Evolutionary conservation across 2,113 vertebrate species (phyloP).

Genomic region (Hystrix cristata): DNA sequence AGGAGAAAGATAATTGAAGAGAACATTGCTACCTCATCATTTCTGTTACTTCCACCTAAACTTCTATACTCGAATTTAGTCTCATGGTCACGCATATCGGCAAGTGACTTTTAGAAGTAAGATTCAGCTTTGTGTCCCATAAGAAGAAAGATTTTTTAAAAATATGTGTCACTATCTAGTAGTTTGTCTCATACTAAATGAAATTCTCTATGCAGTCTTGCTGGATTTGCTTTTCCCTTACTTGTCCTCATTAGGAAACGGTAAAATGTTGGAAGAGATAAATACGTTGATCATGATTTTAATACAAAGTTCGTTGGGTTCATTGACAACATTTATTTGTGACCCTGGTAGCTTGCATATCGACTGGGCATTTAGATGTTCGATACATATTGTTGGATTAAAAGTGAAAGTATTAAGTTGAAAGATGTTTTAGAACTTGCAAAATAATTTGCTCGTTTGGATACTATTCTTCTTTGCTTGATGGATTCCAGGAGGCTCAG

Average conservation of each 20-base stretch:
- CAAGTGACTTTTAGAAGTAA: background rate
- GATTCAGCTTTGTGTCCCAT: background rate
- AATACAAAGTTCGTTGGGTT: background rate
- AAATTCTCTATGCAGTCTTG: background rate
- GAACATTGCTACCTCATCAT: background rate
- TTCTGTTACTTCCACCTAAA: background rate
- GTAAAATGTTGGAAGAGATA: background rate
- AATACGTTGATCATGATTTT: background rate
- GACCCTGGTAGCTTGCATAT: background rate
- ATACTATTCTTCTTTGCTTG: background rate
- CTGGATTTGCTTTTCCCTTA: slow-evolving; percentile 3
- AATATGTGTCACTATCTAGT: background rate
- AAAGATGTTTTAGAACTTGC: slow-evolving; percentile 25
- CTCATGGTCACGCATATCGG: background rate
- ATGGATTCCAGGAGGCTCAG: background rate
- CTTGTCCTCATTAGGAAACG: background rate
- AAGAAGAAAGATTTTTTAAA: background rate
- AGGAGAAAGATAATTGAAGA: background rate
- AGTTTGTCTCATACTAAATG: background rate
- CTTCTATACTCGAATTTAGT: background rate
- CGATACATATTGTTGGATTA: background rate
- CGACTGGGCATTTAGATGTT: background rate
- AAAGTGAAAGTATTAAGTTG: background rate
- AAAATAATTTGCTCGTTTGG: background rate
- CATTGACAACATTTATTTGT: background rate